Base-by-base conservation (phyloP, 2,113 vertebrate species). In the Caranx ignobilis region DNA sequence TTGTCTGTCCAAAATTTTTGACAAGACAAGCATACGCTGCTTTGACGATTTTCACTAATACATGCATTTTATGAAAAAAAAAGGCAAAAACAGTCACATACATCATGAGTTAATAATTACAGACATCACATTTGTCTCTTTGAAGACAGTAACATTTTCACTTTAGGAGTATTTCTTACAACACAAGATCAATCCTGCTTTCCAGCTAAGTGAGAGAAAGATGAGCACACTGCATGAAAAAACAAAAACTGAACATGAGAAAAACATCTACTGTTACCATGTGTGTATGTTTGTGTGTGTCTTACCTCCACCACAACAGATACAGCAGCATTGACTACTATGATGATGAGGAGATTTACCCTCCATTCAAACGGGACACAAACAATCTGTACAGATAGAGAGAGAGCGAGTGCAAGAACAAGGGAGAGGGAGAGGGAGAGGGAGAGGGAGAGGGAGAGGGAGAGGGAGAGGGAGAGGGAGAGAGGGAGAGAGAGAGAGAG, bases 271-370 rank as follows among this genome's bases (percentile, higher is more conserved):
- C 4, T 13, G 13, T 61, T 48, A 64, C 59, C 52, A 43, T 39
- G 26, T 77, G 82, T 50, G 26, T 6, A 21, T 15, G 8, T 32
- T 9, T 7, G 26, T 60, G 70, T 67, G 62, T 39, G 35, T 65
- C 96, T 98, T 96, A 99, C 98, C 98, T 99, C 98, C 0, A 94
- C 90, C 78, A 97, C 26, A 74, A 97, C 57, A 0, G 96, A 97
- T 0, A 96, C 94, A 37, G 89, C 48, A 56, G 96, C 93, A 87
- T 99, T 99, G 79, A 94, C 59, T 79, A 95, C 0, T 68, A 98
- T 91, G 34, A 99, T 92, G 66, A 96, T 0, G 63, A 98, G 90
- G 75, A 99, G 92, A 57, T 82, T 93, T 12, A 96, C 0, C 67
- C 96, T 96, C 98, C 98, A 99, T 43, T 95, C 86, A 66, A 93